Evolutionary conservation across 2,113 vertebrate genomes (phyloP).

Genomic region (Phalacrocorax pelagicus): DNA sequence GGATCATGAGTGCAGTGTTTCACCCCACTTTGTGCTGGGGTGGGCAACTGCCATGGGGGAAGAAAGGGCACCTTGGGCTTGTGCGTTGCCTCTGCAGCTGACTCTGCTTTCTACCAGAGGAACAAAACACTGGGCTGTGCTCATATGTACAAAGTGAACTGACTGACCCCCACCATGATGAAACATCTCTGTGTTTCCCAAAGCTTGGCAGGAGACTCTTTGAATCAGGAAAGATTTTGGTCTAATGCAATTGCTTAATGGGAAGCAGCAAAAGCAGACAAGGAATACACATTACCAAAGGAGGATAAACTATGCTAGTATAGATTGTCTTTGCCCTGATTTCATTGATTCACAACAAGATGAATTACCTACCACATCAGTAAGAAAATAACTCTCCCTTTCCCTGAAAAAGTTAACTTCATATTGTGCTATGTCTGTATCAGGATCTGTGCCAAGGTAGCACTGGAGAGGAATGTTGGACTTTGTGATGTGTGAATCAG

Average conservation of each 20-base stretch:
- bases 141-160: neutral
- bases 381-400: neutral
- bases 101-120: neutral
- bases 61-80: neutral
- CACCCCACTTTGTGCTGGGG: neutral
- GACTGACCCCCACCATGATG: neutral
- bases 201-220: neutral
- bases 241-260: neutral
- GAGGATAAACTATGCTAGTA: neutral
- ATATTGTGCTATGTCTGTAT: neutral
- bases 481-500: neutral
- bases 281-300: fast-evolving
- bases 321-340: neutral
- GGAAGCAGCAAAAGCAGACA: neutral
- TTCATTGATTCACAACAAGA: neutral
- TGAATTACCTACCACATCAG: neutral
- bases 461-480: neutral
- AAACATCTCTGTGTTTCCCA: neutral
- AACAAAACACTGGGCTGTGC: neutral
- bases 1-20: neutral
- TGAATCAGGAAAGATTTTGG: neutral
- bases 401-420: neutral
- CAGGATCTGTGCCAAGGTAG: neutral
- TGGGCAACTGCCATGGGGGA: neutral
- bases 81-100: neutral